These are phyloP conservation scores for Pollenia labialis DNA, from an alignment of 2,888 invertebrate genomes.

Conservation along the genomic window DNA sequence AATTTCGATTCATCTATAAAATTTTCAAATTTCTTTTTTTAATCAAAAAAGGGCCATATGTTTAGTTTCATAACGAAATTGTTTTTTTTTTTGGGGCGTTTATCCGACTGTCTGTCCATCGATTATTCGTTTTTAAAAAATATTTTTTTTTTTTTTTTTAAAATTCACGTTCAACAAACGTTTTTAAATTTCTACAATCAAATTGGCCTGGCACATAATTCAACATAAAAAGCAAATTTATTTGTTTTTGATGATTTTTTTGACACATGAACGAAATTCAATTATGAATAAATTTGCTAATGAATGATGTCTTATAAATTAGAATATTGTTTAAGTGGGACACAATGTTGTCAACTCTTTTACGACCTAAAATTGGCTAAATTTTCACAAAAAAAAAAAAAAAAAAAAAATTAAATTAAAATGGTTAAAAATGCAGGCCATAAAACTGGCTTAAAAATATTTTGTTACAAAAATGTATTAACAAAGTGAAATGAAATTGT, in stretches of 20 bases:
- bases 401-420: background rate
- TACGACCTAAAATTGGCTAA: background rate
- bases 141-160: background rate
- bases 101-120: background rate
- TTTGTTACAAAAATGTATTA: no score
- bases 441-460: no score
- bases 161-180: background rate
- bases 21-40: background rate
- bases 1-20: background rate
- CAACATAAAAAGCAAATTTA: constrained; percentile 8
- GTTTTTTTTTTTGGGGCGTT: background rate
- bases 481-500: no score
- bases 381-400: background rate
- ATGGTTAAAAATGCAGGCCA: no score
- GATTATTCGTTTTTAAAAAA: background rate
- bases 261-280: background rate
- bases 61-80: constrained; percentile 37
- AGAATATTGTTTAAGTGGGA: constrained; percentile 12
- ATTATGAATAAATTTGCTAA: constrained; percentile 21
- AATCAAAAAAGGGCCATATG: constrained; percentile 50
- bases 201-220: constrained; percentile 11
- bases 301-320: constrained; percentile 30
- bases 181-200: background rate
- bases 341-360: background rate
- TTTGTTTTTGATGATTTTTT: background rate